phyloP scores from a whole-genome alignment of 1,140 invertebrate genomes.

The Andricus grossulariae region DNA sequence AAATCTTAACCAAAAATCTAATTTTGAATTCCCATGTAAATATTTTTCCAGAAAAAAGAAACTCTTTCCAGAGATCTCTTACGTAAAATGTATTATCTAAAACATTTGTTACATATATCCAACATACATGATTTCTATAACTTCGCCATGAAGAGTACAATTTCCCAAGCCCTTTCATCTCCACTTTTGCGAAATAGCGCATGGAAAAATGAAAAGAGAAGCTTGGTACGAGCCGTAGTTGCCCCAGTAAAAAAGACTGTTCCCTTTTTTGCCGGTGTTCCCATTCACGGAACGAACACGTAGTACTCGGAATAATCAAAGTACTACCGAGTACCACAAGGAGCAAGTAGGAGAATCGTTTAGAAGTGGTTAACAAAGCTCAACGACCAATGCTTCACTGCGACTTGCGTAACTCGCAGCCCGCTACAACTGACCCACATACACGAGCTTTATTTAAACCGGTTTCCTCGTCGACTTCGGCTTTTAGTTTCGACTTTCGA shows the following conservation, averaged over 20 bases:
- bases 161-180: neutral
- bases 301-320: slow-evolving; percentile 4
- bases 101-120: too few species aligned
- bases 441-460: slow-evolving; percentile 28
- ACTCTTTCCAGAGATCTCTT: too few species aligned
- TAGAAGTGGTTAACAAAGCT: slow-evolving; percentile 11
- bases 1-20: too few species aligned
- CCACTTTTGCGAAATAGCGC: neutral
- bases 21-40: too few species aligned
- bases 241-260: neutral
- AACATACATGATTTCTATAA: too few species aligned
- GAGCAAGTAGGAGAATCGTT: neutral
- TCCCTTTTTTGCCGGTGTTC: neutral
- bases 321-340: slow-evolving; percentile 2
- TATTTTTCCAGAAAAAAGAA: too few species aligned
- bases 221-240: neutral
- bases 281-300: neutral
- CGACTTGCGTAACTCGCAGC: slow-evolving; percentile 16
- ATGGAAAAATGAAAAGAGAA: neutral
- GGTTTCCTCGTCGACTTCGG: slow-evolving; percentile 1
- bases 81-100: too few species aligned
- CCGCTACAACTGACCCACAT: slow-evolving; percentile 11
- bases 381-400: slow-evolving; percentile 26
- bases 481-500: slow-evolving; percentile 6
- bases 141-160: too few species aligned